Evolutionary conservation across 2,888 invertebrate species (phyloP).

Genomic region (Lingula anatina): DNA sequence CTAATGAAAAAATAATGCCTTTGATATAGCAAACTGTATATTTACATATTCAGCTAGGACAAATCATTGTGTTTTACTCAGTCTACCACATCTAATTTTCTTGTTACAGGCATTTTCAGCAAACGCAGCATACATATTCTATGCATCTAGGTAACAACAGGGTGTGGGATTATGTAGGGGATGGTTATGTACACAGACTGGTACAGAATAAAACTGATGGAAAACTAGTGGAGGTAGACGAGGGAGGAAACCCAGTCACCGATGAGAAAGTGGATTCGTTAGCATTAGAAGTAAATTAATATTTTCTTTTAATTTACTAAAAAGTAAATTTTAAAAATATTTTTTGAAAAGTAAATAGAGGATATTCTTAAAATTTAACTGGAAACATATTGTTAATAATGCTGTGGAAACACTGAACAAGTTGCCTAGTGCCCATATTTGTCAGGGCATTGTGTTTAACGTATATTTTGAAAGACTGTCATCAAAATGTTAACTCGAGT

Average conservation of each 20-base stretch:
- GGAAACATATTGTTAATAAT: too few relatives aligned
- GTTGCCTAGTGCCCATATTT: too few relatives aligned
- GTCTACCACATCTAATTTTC: too few relatives aligned
- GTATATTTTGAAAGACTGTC: neutral
- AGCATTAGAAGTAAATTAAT: slow-evolving; percentile 69
- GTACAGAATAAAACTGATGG: slow-evolving; percentile 96
- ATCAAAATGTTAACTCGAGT: too few relatives aligned
- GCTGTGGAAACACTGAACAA: too few relatives aligned
- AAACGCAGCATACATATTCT: slow-evolving; percentile 95
- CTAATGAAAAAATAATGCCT: neutral
- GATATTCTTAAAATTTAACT: neutral
- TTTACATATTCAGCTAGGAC: neutral
- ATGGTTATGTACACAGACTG: slow-evolving; percentile 91
- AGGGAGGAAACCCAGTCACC: slow-evolving; percentile 38
- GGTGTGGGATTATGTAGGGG: slow-evolving; percentile 99
- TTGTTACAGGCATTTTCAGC: slow-evolving; percentile 73
- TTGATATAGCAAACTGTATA: neutral
- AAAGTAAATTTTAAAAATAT: neutral
- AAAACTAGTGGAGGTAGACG: slow-evolving; percentile 70
- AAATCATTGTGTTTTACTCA: too few relatives aligned
- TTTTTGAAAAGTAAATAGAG: neutral
- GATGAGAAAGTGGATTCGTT: slow-evolving; percentile 89
- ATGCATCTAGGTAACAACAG: slow-evolving; percentile 92
- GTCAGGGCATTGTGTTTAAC: neutral
- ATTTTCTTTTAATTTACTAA: too few relatives aligned